Percentiles rank a stretch among this genome's conserved stretches.
Evolutionary conservation across 2,113 vertebrate species (phyloP).

Genomic region (Centropristis striata): DNA sequence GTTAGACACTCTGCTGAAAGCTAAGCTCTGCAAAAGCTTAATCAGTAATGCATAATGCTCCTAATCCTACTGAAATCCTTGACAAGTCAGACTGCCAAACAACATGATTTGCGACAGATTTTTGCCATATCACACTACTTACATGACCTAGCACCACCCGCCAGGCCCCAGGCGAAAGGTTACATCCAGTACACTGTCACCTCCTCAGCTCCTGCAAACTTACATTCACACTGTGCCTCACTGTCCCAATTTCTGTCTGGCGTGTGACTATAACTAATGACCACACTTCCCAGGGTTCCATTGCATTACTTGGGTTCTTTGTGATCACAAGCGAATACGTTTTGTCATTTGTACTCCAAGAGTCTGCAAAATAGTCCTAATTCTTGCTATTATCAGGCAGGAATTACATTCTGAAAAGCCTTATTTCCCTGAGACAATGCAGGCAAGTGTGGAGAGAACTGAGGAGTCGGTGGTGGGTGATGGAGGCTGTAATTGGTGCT

Average conservation of each 20-base stretch:
- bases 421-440: conserved; percentile 57
- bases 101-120: conserved; percentile 45
- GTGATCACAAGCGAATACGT: conserved; percentile 31
- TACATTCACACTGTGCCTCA: conserved; percentile 16
- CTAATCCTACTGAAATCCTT: conserved; percentile 46
- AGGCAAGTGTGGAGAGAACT: conserved; percentile 27
- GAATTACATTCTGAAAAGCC: conserved; percentile 46
- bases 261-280: conserved; percentile 29
- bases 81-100: conserved; percentile 42
- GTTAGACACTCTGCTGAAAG: conserved; percentile 14
- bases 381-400: conserved; percentile 41
- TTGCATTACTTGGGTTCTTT: conserved; percentile 32
- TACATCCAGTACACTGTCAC: background rate
- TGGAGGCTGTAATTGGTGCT: conserved; percentile 64
- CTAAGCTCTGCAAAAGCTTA: conserved; percentile 37
- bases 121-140: conserved; percentile 26
- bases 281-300: conserved; percentile 6
- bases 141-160: conserved; percentile 19
- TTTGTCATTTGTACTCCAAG: conserved; percentile 44
- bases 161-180: background rate
- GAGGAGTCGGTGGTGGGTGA: conserved; percentile 34
- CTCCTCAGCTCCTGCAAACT: conserved; percentile 30
- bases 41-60: conserved; percentile 42
- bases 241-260: background rate
- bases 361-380: conserved; percentile 35